Evolutionary conservation across 2,888 invertebrate species (phyloP).

Genomic region (Copidosoma aretas): DNA sequence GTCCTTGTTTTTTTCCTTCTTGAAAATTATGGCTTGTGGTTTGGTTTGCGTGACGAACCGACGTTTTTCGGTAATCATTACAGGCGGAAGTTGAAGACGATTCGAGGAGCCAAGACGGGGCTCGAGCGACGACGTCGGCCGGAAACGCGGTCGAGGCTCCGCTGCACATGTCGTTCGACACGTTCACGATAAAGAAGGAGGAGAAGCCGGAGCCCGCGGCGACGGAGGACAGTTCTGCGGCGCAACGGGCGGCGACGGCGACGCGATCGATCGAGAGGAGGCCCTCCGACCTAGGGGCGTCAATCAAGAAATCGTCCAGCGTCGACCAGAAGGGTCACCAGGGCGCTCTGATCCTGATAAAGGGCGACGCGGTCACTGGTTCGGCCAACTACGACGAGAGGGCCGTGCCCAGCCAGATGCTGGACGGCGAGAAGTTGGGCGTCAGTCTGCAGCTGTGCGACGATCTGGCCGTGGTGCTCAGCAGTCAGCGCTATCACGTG

Average conservation of each 20-base stretch:
- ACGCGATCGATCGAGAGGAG: not conserved
- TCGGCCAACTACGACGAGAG: constrained; percentile 70
- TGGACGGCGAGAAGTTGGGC: constrained; percentile 73
- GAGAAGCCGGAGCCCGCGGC: not conserved
- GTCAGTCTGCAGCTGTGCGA: constrained; percentile 72
- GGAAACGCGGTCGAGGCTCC: not conserved
- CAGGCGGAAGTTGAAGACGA: not conserved
- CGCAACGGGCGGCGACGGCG: not conserved
- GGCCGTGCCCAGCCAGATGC: constrained; percentile 66
- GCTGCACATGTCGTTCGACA: not conserved
- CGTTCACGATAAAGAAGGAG: not conserved
- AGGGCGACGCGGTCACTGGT: constrained; percentile 66
- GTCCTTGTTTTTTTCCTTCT: not conserved
- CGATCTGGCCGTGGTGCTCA: constrained; percentile 74
- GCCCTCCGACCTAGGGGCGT: constrained; percentile 10
- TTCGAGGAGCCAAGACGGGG: constrained; percentile 7
- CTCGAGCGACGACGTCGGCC: constrained; percentile 2
- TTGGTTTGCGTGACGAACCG: not conserved
- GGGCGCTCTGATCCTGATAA: constrained; percentile 64
- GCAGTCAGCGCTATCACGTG: constrained; percentile 75
- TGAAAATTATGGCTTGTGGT: no score
- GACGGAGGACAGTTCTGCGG: not conserved
- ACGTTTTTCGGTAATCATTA: not conserved
- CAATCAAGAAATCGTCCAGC: constrained; percentile 3
- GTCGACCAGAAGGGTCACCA: constrained; percentile 59